A percentile compares a stretch with the other conserved stretches of the same genome.
Conservation (phyloP, 1,140 invertebrate species). For the Kradibia gibbosae region DNA sequence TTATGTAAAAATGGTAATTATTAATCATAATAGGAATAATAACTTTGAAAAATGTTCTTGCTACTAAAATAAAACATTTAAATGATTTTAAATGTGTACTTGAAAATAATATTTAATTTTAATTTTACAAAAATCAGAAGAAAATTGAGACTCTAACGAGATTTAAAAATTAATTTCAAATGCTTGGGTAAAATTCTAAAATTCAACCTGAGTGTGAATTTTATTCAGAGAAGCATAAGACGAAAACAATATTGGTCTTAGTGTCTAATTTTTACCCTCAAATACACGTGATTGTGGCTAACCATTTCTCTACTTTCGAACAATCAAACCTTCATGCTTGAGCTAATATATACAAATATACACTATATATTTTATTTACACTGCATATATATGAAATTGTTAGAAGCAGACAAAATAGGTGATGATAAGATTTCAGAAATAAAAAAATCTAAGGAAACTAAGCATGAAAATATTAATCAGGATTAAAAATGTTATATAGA, state of each 20-base stretch:
- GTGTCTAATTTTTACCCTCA: conserved; percentile 32
- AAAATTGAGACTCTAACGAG: not conserved
- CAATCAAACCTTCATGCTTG: conserved; percentile 6
- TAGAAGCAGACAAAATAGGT: too few relatives aligned
- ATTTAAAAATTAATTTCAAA: conserved; percentile 36
- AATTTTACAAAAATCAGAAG: not conserved
- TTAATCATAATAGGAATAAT: conserved; percentile 7
- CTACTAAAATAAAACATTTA: not conserved
- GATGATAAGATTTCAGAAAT: too few relatives aligned
- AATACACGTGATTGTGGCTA: conserved; percentile 43
- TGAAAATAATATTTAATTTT: not conserved
- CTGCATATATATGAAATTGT: not conserved
- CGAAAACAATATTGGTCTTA: not conserved
- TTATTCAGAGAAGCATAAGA: not conserved
- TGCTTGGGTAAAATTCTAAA: conserved; percentile 50
- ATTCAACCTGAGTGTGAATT: conserved; percentile 42
- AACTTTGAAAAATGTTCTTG: not conserved
- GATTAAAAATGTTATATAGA: too few relatives aligned
- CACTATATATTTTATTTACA: too few relatives aligned
- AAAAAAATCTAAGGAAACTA: too few relatives aligned
- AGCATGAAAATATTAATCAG: too few relatives aligned
- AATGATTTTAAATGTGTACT: not conserved
- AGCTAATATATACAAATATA: not conserved
- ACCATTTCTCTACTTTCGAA: conserved; percentile 8
- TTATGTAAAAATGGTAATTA: too few relatives aligned